A percentile compares a stretch with the other conserved stretches of the same genome.
Evolutionary conservation across 2,888 invertebrate species (phyloP).

Genomic region (Salpingus planirostris): DNA sequence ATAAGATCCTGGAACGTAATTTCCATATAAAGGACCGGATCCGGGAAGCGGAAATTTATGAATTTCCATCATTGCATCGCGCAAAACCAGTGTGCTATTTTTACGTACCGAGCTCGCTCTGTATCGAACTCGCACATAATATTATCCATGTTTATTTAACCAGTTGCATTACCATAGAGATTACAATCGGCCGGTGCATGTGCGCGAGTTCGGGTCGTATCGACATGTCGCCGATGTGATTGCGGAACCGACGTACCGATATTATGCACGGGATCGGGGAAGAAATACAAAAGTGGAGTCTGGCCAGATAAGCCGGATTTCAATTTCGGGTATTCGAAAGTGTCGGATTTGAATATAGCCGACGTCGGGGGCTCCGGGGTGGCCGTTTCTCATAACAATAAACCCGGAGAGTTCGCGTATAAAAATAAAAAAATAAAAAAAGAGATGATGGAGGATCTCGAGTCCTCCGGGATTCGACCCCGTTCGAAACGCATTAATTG

Average conservation of each 20-base stretch:
- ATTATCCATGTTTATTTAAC: slow-evolving; percentile 5
- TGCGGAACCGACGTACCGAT: slow-evolving; percentile 2
- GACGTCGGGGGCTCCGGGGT: slow-evolving; percentile 19
- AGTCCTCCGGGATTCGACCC: too few relatives aligned
- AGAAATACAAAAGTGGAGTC: slow-evolving; percentile 10
- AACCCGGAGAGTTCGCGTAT: too few relatives aligned
- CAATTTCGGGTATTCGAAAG: slow-evolving; percentile 26
- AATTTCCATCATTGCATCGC: slow-evolving; percentile 1
- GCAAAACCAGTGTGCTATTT: too few relatives aligned
- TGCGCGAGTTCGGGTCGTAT: slow-evolving; percentile 4
- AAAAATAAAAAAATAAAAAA: too few relatives aligned
- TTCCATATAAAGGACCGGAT: slow-evolving; percentile 3
- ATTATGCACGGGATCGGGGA: too few relatives aligned
- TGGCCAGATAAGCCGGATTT: slow-evolving; percentile 22
- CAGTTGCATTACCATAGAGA: slow-evolving; percentile 6
- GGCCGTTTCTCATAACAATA: slow-evolving; percentile 23
- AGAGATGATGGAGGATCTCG: too few relatives aligned
- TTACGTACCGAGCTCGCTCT: background rate
- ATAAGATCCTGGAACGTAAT: background rate
- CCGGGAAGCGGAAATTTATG: slow-evolving; percentile 4
- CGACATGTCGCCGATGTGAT: too few relatives aligned
- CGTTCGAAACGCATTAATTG: too few relatives aligned
- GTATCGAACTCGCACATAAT: background rate
- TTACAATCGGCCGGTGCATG: slow-evolving; percentile 9
- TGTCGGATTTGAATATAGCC: slow-evolving; percentile 28